phyloP scores from a whole-genome alignment of 2,888 invertebrate species.

The Cepaea hortensis region DNA sequence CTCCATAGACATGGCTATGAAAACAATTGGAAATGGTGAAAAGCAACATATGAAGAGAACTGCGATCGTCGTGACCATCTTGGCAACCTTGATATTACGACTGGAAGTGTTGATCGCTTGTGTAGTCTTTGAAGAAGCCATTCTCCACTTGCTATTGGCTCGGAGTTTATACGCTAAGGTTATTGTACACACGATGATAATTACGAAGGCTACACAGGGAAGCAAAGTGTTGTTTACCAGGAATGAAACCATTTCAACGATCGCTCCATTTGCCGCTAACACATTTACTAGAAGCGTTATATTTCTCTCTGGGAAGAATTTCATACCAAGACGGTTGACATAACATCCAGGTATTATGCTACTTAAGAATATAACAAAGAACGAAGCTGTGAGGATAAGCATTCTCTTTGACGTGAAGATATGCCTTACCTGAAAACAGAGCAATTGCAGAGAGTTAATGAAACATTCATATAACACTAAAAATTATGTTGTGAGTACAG shows the following conservation, averaged over 20 bases:
- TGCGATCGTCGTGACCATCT: background rate
- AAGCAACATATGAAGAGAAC: background rate
- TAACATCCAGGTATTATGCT: background rate
- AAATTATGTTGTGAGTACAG: too few species aligned
- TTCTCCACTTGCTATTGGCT: background rate
- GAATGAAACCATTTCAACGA: background rate
- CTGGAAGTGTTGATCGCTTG: background rate
- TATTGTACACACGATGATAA: background rate
- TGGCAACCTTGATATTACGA: background rate
- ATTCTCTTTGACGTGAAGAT: background rate
- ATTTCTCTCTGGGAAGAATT: slow-evolving; percentile 3
- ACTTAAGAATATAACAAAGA: background rate
- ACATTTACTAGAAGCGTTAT: background rate
- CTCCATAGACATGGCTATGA: background rate
- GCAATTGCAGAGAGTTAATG: too few species aligned
- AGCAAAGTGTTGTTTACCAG: background rate
- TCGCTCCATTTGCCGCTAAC: background rate
- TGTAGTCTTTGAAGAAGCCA: background rate
- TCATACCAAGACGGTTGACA: background rate
- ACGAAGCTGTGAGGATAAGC: background rate
- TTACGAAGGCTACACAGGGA: background rate
- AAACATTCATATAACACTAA: too few species aligned
- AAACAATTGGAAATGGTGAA: background rate
- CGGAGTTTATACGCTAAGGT: background rate
- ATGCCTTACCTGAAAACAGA: background rate